phyloP scores from a whole-genome alignment of 1,140 invertebrate genomes.

The Sitophilus oryzae region DNA sequence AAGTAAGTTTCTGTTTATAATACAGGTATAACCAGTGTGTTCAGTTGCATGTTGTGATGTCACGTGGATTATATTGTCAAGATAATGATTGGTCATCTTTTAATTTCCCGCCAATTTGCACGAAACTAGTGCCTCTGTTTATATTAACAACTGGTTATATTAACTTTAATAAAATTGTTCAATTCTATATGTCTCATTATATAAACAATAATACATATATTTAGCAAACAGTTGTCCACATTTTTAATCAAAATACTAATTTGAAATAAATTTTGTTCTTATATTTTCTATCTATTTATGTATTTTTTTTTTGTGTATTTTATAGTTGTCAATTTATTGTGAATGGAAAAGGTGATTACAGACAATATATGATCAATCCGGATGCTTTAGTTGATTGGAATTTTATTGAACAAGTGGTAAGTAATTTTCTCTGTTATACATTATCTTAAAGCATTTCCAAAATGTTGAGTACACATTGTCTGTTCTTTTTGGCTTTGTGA shows the following conservation, averaged over 20 bases:
- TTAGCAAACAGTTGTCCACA: no score
- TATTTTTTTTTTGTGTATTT: conserved; percentile 29
- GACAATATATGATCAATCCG: conserved; percentile 69
- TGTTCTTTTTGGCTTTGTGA: conserved; percentile 7
- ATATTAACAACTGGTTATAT: no score
- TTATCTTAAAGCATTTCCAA: conserved; percentile 6
- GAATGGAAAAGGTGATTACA: conserved; percentile 69
- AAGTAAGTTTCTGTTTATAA: conserved; percentile 59
- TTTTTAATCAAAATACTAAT: no score
- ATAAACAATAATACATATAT: no score
- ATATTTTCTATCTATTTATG: conserved; percentile 1
- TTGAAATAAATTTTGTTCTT: conserved; percentile 6
- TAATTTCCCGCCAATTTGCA: no score
- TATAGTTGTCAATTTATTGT: conserved; percentile 93
- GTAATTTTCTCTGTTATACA: conserved; percentile 36
- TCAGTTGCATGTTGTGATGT: no score
- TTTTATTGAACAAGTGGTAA: conserved; percentile 85
- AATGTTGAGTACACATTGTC: conserved; percentile 27
- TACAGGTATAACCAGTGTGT: background rate
- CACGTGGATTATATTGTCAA: no score
- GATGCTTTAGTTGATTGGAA: conserved; percentile 90
- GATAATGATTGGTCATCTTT: no score
- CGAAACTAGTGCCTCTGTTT: no score
- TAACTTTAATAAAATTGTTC: no score
- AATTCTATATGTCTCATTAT: no score